Evolutionary conservation across 2,113 vertebrate genomes (phyloP).

Genomic region (Zeus faber): DNA sequence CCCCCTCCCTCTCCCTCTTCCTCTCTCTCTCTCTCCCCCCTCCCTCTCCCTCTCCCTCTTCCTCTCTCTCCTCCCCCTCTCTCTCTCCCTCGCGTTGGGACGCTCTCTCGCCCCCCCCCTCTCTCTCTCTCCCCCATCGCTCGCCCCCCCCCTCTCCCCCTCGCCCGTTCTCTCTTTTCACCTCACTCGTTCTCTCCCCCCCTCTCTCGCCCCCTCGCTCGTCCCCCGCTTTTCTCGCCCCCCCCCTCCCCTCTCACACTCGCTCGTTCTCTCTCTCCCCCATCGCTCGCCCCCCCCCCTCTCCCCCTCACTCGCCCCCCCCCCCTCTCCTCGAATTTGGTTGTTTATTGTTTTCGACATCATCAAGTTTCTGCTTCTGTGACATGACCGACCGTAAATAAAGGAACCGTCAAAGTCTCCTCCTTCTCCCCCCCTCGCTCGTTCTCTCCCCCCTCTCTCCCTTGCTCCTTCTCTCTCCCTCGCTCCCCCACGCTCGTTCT

Average conservation of each 20-base stretch:
- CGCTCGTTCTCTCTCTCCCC: too few relatives aligned
- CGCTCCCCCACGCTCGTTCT: neutral
- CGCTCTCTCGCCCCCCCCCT: neutral
- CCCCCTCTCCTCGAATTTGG: too few relatives aligned
- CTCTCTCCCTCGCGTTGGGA: neutral
- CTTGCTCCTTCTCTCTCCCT: neutral
- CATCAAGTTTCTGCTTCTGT: too few relatives aligned
- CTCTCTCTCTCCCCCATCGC: neutral
- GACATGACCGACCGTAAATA: too few relatives aligned
- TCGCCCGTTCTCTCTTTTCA: neutral
- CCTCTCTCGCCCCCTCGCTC: too few relatives aligned
- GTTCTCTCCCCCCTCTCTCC: neutral
- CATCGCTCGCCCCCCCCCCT: too few relatives aligned
- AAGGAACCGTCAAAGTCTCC: too few relatives aligned
- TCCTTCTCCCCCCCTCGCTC: conserved; percentile 4
- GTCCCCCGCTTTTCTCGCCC: too few relatives aligned
- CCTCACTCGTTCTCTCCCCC: neutral
- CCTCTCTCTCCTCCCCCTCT: neutral
- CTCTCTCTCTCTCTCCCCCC: neutral
- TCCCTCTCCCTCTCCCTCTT: conserved; percentile 4
- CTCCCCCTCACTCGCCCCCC: too few relatives aligned
- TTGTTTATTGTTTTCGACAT: too few relatives aligned
- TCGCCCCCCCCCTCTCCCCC: neutral
- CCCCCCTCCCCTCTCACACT: too few relatives aligned
- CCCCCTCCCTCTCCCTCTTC: neutral